Conservation (phyloP, 2,888 invertebrate genomes). For the Ypsolopha scabrella region DNA sequence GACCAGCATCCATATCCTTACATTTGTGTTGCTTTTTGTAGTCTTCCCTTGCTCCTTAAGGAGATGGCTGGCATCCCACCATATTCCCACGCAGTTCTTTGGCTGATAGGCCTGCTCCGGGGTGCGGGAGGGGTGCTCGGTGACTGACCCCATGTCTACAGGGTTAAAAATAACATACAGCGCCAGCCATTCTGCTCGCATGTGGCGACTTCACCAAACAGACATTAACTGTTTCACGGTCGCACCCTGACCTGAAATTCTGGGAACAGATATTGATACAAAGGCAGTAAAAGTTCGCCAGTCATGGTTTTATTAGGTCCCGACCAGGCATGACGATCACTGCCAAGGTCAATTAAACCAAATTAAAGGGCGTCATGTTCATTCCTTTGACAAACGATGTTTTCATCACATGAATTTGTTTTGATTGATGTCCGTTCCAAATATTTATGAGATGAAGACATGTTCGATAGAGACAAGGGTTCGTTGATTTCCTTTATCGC, state of each 20-base stretch:
- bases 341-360: neutral
- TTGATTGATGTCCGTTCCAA: too few relatives aligned
- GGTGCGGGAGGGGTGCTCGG: conserved; percentile 55
- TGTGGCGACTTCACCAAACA: conserved; percentile 69
- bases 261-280: conserved; percentile 26
- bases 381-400: too few relatives aligned
- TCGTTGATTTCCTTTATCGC: neutral
- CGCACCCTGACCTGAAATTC: conserved; percentile 62
- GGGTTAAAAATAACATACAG: conserved; percentile 67
- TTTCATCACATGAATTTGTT: too few relatives aligned
- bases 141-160: conserved; percentile 63
- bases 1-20: conserved; percentile 13
- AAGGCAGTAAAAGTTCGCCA: conserved; percentile 1
- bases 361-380: neutral
- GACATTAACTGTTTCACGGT: conserved; percentile 66
- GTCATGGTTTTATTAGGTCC: neutral
- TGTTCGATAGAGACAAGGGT: too few relatives aligned
- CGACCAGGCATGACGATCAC: neutral
- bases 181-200: conserved; percentile 65
- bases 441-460: too few relatives aligned
- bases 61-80: conserved; percentile 36
- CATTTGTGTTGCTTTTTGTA: conserved; percentile 17
- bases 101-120: conserved; percentile 62
- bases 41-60: conserved; percentile 27
- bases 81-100: conserved; percentile 66